Conservation (phyloP, 2,797 vertebrate species). For the Chiroxiphia lanceolata region DNA sequence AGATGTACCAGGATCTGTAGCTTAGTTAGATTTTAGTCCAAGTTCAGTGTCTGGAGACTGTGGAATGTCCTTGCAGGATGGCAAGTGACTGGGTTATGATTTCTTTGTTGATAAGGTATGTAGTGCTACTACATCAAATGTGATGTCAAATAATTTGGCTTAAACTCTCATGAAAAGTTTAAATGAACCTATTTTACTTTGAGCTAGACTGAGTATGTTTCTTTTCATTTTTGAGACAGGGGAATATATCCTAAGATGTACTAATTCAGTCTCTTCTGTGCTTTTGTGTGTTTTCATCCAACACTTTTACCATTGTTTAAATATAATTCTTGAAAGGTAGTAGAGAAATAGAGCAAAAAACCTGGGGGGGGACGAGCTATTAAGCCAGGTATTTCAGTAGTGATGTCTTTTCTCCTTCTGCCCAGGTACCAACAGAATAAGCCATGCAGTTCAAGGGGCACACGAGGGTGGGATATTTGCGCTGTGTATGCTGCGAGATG, state of each 20-base stretch:
- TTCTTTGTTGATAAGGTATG: not conserved
- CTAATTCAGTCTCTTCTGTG: not conserved
- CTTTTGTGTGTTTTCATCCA: not conserved
- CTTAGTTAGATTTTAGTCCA: not conserved
- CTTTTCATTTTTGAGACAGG: not conserved
- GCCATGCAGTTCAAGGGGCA: constrained; percentile 89
- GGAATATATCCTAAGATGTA: not conserved
- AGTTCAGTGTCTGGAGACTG: not conserved
- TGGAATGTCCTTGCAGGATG: not conserved
- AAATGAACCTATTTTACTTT: not conserved
- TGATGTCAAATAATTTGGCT: not conserved
- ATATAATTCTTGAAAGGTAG: not conserved
- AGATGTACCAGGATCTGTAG: not conserved
- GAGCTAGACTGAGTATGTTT: not conserved
- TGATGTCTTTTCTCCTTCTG: not conserved
- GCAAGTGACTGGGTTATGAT: not conserved
- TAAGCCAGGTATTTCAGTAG: not conserved
- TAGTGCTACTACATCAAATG: not conserved
- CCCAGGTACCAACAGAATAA: constrained; percentile 95
- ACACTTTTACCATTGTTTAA: not conserved
- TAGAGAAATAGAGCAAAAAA: not conserved
- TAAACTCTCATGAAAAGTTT: not conserved
- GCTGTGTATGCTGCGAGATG: constrained; percentile 93
- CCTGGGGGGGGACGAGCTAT: rapidly evolving
- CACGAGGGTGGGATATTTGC: constrained; percentile 96